phyloP scores from a whole-genome alignment of 2,797 vertebrate species.

The Sternarchorhynchus goeldii region DNA sequence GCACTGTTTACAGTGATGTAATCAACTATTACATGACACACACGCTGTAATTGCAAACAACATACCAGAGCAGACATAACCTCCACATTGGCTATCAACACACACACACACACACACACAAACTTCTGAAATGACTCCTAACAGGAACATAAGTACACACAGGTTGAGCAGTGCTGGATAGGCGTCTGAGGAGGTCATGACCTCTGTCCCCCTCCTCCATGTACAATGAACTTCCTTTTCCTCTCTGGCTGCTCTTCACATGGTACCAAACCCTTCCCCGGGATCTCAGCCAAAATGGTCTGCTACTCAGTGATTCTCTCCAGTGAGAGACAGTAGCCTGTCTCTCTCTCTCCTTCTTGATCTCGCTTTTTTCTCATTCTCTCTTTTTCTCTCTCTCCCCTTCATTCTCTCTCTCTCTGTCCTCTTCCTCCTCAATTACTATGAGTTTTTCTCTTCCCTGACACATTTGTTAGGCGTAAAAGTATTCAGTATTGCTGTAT shows the following conservation, averaged over 20 bases:
- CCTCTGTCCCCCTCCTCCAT: too few relatives aligned
- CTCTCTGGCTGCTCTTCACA: too few relatives aligned
- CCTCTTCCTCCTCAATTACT: neutral
- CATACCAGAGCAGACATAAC: too few relatives aligned
- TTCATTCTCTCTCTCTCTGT: neutral
- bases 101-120: too few relatives aligned
- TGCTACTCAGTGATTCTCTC: constrained; percentile 32
- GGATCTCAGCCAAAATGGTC: constrained; percentile 37
- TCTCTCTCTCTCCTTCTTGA: neutral
- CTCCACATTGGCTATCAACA: too few relatives aligned
- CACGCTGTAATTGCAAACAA: constrained; percentile 22
- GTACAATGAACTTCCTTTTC: too few relatives aligned
- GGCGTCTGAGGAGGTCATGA: too few relatives aligned
- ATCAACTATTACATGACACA: constrained; percentile 15
- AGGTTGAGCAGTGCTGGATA: too few relatives aligned
- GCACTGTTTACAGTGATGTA: constrained; percentile 16
- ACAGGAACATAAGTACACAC: too few relatives aligned
- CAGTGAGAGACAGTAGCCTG: neutral
- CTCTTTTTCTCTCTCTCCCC: neutral
- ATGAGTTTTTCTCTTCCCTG: neutral
- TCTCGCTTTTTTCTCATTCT: neutral
- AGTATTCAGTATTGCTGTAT: constrained; percentile 20
- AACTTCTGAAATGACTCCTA: too few relatives aligned
- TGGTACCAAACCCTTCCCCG: constrained; percentile 9
- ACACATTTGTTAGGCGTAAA: constrained; percentile 21